A percentile compares a stretch with the other conserved stretches of the same genome.
phyloP scores from a whole-genome alignment of 2,797 vertebrate species.

The Sternarchorhynchus goeldii region DNA sequence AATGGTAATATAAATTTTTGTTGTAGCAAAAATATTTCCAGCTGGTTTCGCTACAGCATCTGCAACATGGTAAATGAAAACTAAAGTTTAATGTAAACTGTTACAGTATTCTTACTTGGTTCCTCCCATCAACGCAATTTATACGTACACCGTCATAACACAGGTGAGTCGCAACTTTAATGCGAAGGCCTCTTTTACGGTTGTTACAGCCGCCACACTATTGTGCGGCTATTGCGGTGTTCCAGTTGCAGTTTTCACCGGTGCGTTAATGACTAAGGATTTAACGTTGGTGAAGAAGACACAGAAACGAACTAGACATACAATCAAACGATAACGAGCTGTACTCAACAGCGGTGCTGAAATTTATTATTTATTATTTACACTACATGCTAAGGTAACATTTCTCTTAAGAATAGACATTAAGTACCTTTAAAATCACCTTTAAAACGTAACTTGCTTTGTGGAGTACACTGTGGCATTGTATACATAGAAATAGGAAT shows the following conservation, averaged over 20 bases:
- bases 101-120: no score
- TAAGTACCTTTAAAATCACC: background rate
- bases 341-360: slow-evolving; percentile 30
- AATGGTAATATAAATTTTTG: no score
- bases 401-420: slow-evolving; percentile 26
- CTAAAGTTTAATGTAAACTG: no score
- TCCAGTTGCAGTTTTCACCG: background rate
- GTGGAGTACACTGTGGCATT: background rate
- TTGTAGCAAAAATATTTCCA: no score
- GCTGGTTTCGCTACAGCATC: background rate
- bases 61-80: slow-evolving; percentile 2
- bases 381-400: slow-evolving; percentile 45
- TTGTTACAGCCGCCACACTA: background rate
- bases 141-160: background rate
- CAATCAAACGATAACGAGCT: slow-evolving; percentile 37
- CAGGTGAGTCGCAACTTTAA: background rate
- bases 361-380: slow-evolving; percentile 38
- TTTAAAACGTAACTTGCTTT: background rate
- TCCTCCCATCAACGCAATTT: background rate
- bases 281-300: slow-evolving; percentile 62
- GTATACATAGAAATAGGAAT: background rate
- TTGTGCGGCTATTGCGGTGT: background rate
- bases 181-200: slow-evolving; percentile 6
- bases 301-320: slow-evolving; percentile 35
- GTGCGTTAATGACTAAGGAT: slow-evolving; percentile 62